Evolutionary conservation across 2,797 vertebrate species (phyloP).

Genomic region (Sarcoramphus papa): DNA sequence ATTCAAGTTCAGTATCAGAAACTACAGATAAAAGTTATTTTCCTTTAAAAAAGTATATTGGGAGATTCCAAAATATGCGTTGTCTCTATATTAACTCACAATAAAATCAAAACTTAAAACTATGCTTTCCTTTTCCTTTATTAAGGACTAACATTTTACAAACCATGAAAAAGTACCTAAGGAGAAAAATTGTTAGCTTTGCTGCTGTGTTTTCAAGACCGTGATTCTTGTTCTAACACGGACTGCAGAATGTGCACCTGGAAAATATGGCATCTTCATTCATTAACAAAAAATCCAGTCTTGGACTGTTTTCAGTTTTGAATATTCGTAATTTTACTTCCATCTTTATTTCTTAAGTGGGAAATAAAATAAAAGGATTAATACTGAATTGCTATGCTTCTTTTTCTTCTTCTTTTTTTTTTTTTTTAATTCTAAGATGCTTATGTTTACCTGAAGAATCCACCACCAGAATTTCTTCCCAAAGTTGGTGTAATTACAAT

Average conservation of each 20-base stretch:
- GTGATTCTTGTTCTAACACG: not conserved
- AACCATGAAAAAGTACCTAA: not conserved
- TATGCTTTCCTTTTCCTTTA: not conserved
- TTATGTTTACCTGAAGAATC: slow-evolving; percentile 87
- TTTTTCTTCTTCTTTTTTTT: not conserved
- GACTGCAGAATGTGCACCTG: not conserved
- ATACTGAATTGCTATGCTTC: not conserved
- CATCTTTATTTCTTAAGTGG: not conserved
- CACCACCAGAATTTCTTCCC: slow-evolving; percentile 85
- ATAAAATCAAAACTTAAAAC: not conserved
- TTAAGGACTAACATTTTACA: not conserved
- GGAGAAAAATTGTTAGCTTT: not conserved
- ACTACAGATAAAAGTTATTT: not conserved
- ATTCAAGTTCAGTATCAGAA: not conserved
- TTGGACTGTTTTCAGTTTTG: not conserved
- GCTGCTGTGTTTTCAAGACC: not conserved
- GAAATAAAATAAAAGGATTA: not conserved
- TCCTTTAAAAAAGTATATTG: not conserved
- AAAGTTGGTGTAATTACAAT: slow-evolving; percentile 82
- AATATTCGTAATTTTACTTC: not conserved
- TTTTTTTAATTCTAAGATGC: slow-evolving; percentile 73
- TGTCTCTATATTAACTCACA: not conserved
- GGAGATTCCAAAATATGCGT: not conserved
- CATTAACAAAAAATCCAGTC: not conserved
- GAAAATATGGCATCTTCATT: not conserved